Conservation (phyloP, 2,113 vertebrate genomes). For the Campylomormyrus numenius region DNA sequence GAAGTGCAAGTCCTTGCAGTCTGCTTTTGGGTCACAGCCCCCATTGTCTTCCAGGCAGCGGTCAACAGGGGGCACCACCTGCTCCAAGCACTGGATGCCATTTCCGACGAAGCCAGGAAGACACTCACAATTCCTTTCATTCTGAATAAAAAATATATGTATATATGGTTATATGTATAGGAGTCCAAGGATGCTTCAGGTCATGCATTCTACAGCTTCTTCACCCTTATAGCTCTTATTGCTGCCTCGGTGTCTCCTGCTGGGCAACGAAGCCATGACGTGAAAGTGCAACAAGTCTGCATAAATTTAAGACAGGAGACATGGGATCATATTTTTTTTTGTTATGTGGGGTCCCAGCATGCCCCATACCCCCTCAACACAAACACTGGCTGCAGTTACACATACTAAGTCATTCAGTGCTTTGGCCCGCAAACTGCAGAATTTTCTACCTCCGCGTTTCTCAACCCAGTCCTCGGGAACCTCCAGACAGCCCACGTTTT, state of each 20-base stretch:
- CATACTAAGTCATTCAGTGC: not conserved
- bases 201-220: not conserved
- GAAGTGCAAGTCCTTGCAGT: slow-evolving; percentile 83
- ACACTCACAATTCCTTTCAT: slow-evolving; percentile 74
- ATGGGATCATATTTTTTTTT: not conserved
- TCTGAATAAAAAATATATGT: slow-evolving; percentile 54
- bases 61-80: slow-evolving; percentile 66
- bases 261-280: not conserved
- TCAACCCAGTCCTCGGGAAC: not conserved
- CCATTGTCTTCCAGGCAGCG: slow-evolving; percentile 75
- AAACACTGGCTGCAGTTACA: not conserved
- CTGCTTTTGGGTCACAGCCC: slow-evolving; percentile 69
- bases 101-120: slow-evolving; percentile 75
- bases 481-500: not conserved
- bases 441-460: not conserved
- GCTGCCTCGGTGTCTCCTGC: not conserved
- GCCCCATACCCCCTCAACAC: not conserved
- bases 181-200: not conserved
- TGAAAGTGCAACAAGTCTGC: not conserved
- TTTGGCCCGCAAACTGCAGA: not conserved
- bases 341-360: not conserved
- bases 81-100: slow-evolving; percentile 79
- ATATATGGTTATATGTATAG: not conserved
- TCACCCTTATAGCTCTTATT: not conserved
- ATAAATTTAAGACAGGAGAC: not conserved